Base-by-base conservation (phyloP, 1,140 invertebrate species). In the Aphaenogaster rudis region DNA sequence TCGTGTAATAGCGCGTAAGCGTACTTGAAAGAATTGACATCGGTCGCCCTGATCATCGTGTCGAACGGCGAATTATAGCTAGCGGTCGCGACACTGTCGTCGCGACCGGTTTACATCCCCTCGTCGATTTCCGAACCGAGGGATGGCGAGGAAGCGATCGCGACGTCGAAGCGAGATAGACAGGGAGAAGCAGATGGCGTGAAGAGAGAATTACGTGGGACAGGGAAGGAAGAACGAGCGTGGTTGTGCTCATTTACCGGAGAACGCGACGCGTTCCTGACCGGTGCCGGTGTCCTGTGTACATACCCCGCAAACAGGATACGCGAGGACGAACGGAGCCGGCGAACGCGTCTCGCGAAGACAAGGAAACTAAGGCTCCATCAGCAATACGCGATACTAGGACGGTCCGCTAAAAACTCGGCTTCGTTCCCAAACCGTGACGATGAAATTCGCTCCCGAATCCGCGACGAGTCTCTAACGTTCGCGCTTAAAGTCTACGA, bases 1-100 rank as follows among this genome's bases (percentile, higher is more conserved):
- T 88, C 81, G 77, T 50, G 85, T 74, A 80, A 87, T 61, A 87
- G 87, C 88, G 88, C 86, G 76, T 90, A 90, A 90, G 89, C 85
- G 72, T 90, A 90, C 74, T 86, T 90, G 89, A 90, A 90, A 86
- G 79, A 90, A 90, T 90, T 90, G 89, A 90, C 89, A 90, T 89
- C 72, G 88, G 82, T 90, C 74, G 88, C 86, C 79, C 61, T 84
- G 72, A 87, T 87, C 84, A 13, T 90, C 66, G 57, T 89, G 50
- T 86, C 48, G 74, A 84, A 52, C 71, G 85, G 66, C 85, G 88
- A 72, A 21, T 89, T 82, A 77, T 17, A 74, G 21, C 42, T 86
- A 78, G 71, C 28, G 17, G 80, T 48, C 66, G 88, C 88, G 52
- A 89, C 61, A 57, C 67, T 86, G 59, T 50, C 39, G 64, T 80